Evolutionary conservation across 92 coral and sea anemone genomes (phyloP).

Genomic region (Parazoanthus darwini): DNA sequence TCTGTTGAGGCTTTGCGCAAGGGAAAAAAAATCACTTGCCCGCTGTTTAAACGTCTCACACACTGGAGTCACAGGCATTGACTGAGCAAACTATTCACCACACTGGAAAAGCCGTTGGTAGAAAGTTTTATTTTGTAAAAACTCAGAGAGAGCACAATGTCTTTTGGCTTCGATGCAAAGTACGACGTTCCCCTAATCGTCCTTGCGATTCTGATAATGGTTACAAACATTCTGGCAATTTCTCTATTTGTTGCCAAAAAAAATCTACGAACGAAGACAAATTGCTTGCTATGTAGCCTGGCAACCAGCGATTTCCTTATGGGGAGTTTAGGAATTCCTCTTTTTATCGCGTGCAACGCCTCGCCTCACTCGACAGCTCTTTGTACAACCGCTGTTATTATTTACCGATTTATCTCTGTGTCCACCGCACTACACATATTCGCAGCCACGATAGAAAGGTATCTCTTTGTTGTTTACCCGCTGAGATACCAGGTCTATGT

Average conservation of each 20-base stretch:
- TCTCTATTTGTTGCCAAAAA: neutral
- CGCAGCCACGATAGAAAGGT: neutral
- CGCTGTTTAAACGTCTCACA: too few species aligned
- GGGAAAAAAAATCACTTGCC: too few species aligned
- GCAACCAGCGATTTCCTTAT: slow-evolving; percentile 1
- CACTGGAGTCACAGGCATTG: too few species aligned
- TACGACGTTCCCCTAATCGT: neutral
- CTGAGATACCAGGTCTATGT: neutral
- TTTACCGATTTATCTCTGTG: neutral
- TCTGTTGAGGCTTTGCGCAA: too few species aligned
- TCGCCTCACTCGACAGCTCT: neutral
- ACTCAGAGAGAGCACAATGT: neutral
- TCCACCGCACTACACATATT: neutral
- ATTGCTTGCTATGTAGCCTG: neutral
- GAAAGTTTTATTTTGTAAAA: neutral
- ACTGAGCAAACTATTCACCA: neutral
- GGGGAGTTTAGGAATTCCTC: neutral
- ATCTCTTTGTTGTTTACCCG: neutral
- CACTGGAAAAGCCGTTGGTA: neutral
- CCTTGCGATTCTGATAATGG: neutral
- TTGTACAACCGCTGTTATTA: neutral
- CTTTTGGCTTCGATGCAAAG: neutral
- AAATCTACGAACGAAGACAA: neutral
- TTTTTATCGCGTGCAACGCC: slow-evolving; percentile 3
- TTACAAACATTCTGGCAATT: neutral